These are phyloP conservation scores for Asarcornis scutulata DNA, from an alignment of 2,113 vertebrate species.

Conservation along the genomic window DNA sequence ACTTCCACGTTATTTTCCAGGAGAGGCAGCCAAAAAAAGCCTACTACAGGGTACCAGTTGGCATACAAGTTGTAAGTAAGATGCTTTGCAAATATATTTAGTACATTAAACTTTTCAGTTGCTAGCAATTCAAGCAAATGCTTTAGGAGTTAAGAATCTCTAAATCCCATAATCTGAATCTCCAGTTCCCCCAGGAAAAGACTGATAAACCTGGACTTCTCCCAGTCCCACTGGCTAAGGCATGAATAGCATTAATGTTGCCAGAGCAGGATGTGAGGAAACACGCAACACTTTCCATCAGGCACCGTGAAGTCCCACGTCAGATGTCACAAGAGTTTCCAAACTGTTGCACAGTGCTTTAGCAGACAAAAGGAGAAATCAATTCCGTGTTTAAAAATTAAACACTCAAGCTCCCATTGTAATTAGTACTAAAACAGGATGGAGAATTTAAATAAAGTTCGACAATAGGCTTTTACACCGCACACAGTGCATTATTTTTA, in stretches of 20 bases:
- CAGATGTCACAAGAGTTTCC: neutral
- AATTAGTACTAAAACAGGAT: slow-evolving; percentile 31
- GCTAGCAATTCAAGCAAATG: slow-evolving; percentile 5
- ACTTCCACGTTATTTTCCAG: neutral
- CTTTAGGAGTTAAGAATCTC: neutral
- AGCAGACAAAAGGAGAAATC: neutral
- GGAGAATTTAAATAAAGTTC: neutral
- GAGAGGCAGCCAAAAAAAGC: neutral
- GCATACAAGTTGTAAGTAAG: neutral
- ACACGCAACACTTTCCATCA: neutral
- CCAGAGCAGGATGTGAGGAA: neutral
- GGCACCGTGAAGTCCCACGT: neutral
- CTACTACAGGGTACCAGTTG: neutral
- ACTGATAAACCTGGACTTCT: neutral
- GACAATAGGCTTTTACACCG: neutral
- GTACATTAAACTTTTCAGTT: neutral
- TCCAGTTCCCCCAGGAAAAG: neutral
- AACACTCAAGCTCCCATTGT: neutral
- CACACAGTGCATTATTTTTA: neutral
- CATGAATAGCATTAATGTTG: neutral
- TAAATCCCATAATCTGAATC: neutral
- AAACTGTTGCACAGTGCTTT: slow-evolving; percentile 20
- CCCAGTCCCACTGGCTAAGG: neutral
- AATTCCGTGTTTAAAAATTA: slow-evolving; percentile 10
- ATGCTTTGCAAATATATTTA: neutral